Evolutionary conservation across 2,888 invertebrate species (phyloP).

Genomic region (Griposia aprilina): DNA sequence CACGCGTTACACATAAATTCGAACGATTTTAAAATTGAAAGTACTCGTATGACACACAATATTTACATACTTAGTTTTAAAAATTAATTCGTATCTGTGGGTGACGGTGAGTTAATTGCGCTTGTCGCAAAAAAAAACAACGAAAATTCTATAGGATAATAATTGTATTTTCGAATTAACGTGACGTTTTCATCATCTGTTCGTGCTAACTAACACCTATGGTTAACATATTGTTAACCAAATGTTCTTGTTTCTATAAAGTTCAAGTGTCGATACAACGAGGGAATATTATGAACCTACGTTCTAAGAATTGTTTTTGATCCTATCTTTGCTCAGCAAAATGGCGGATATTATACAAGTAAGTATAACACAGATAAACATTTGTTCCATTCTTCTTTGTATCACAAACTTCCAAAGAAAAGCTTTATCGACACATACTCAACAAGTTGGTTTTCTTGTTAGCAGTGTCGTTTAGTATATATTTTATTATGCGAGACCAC

Average conservation of each 20-base stretch:
- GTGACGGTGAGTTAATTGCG: too few relatives aligned
- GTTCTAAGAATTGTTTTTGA: neutral
- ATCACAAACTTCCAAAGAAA: conserved; percentile 14
- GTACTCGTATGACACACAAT: neutral
- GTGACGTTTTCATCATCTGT: neutral
- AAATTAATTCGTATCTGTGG: neutral
- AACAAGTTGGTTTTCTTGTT: conserved; percentile 29
- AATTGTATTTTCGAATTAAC: too few relatives aligned
- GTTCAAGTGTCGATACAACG: neutral
- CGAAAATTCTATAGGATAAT: too few relatives aligned
- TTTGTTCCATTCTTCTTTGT: conserved; percentile 15
- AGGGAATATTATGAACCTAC: neutral
- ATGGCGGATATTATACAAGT: neutral
- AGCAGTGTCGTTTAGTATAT: neutral
- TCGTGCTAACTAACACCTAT: too few relatives aligned
- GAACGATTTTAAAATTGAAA: neutral
- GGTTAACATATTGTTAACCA: neutral
- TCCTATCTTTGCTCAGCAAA: neutral
- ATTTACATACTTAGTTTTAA: neutral
- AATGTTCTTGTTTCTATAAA: neutral
- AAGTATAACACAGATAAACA: conserved; percentile 1
- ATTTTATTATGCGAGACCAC: neutral
- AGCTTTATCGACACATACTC: neutral
- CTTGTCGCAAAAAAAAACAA: too few relatives aligned
- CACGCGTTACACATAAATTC: neutral